These are phyloP conservation scores for Caiman crocodilus DNA, from an alignment of 2,797 vertebrate species.

Conservation along the genomic window DNA sequence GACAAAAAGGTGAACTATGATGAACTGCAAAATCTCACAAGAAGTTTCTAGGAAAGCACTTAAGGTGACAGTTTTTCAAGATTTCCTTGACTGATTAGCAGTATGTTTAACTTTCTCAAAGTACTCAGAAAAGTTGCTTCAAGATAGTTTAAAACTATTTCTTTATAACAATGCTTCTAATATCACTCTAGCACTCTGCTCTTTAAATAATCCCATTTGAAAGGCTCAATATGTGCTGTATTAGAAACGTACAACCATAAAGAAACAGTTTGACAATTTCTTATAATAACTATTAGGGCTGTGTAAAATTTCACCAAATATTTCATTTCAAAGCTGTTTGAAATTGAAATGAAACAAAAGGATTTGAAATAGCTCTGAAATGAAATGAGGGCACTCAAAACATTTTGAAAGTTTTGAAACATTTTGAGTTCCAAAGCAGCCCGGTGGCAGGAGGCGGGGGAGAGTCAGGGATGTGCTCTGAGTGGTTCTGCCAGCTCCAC, in stretches of 20 bases:
- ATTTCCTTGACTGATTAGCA: neutral
- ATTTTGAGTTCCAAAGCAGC: too few relatives aligned
- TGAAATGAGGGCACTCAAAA: too few relatives aligned
- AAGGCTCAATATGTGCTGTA: neutral
- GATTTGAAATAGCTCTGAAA: too few relatives aligned
- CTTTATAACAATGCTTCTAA: neutral
- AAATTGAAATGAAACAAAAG: too few relatives aligned
- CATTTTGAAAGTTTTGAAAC: too few relatives aligned
- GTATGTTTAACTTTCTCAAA: neutral
- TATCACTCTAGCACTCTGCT: neutral
- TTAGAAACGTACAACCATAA: neutral
- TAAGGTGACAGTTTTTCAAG: neutral
- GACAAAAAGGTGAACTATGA: neutral
- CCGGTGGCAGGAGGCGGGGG: too few relatives aligned
- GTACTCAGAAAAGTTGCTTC: neutral
- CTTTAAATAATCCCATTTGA: neutral
- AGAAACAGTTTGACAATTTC: neutral
- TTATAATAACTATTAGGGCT: too few relatives aligned
- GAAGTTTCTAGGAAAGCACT: too few relatives aligned
- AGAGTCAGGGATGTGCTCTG: too few relatives aligned
- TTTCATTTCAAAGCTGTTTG: too few relatives aligned
- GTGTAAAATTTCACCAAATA: too few relatives aligned
- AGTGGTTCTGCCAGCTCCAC: too few relatives aligned
- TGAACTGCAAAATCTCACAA: neutral
- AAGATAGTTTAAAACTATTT: neutral